phyloP scores from a whole-genome alignment of 2,888 invertebrate species.

The Dasypogon diadema region DNA sequence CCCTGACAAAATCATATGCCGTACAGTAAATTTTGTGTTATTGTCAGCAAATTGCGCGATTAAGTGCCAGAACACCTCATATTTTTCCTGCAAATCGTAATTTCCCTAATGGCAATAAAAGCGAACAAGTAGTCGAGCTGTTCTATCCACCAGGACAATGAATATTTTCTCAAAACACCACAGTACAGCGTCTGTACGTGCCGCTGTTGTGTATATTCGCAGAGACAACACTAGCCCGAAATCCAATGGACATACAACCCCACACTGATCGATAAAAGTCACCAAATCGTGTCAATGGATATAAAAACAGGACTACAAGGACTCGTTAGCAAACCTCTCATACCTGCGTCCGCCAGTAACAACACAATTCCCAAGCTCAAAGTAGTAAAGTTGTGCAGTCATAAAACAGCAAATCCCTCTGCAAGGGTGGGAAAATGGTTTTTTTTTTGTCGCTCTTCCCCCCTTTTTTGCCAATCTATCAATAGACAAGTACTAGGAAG shows the following conservation, averaged over 20 bases:
- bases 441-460: background rate
- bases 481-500: background rate
- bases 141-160: background rate
- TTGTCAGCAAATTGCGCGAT: conserved; percentile 13
- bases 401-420: conserved; percentile 3
- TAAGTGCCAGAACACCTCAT: conserved; percentile 16
- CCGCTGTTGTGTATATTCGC: background rate
- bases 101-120: conserved; percentile 15
- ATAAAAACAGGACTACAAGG: conserved; percentile 54
- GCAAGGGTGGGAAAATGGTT: background rate
- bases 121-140: background rate
- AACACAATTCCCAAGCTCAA: background rate
- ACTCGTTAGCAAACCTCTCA: conserved; percentile 51
- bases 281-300: conserved; percentile 55
- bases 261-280: conserved; percentile 54
- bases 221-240: background rate
- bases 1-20: background rate
- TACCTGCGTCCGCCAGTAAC: background rate
- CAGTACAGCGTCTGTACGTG: background rate
- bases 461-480: background rate
- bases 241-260: background rate
- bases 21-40: background rate
- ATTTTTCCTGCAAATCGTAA: conserved; percentile 6
- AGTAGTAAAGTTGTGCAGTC: conserved; percentile 12
- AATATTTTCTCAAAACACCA: no score